phyloP scores from a whole-genome alignment of 2,797 vertebrate genomes.

The Merluccius polli region DNA sequence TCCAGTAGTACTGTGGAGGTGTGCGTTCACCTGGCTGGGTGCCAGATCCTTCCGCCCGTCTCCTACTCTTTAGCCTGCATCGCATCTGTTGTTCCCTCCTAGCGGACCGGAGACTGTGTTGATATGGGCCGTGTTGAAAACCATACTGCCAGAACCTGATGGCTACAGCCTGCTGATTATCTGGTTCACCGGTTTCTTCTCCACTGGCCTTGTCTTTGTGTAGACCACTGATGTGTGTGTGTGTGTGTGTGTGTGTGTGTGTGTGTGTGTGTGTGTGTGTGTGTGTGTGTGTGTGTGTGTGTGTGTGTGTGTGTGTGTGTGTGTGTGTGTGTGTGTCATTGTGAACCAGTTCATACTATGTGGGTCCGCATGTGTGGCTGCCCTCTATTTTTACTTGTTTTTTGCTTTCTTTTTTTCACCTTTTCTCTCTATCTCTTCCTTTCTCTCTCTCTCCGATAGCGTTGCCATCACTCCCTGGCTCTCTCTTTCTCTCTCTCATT shows the following conservation, averaged over 20 bases:
- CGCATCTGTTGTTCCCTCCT: neutral
- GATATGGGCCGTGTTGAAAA: neutral
- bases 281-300: slow-evolving; percentile 2
- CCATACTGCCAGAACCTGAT: neutral
- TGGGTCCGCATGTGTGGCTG: slow-evolving; percentile 19
- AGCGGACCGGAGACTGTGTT: neutral
- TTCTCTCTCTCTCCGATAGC: neutral
- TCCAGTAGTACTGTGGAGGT: slow-evolving; percentile 54
- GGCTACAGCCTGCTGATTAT: neutral
- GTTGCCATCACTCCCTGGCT: neutral
- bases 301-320: slow-evolving; percentile 11
- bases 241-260: neutral
- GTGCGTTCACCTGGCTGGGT: slow-evolving; percentile 65
- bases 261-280: neutral
- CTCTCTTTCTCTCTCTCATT: neutral
- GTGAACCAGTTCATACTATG: slow-evolving; percentile 6
- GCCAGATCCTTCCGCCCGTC: slow-evolving; percentile 47
- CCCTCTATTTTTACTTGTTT: too few species aligned
- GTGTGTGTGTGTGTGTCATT: neutral
- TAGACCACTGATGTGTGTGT: slow-evolving; percentile 2
- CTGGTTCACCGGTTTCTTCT: neutral
- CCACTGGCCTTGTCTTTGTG: neutral
- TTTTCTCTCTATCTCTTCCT: neutral
- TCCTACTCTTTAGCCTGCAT: neutral
- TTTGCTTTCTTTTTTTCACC: too few species aligned